A percentile compares a stretch with the other conserved stretches of the same genome.
These are phyloP conservation scores for Aphaenogaster floridana DNA, from an alignment of 1,140 invertebrate species.

Conservation along the genomic window DNA sequence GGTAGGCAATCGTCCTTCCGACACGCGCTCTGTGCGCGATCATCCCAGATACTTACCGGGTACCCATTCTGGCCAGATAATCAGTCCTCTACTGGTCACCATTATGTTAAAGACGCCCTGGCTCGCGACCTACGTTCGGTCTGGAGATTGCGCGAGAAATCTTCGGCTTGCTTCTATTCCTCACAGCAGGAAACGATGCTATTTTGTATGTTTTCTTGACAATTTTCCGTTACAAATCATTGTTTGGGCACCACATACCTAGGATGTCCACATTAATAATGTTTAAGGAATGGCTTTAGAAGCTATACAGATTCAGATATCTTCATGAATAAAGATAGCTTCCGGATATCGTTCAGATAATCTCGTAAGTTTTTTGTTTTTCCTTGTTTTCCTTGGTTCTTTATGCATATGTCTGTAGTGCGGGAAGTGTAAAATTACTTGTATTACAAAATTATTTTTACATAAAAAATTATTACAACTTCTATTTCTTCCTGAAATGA, in stretches of 20 bases:
- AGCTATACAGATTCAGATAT: background rate
- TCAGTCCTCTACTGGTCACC: slow-evolving; percentile 24
- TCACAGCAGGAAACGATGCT: background rate
- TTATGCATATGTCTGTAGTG: background rate
- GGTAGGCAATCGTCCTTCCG: background rate
- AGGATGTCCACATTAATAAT: background rate
- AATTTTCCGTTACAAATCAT: background rate
- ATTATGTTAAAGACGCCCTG: slow-evolving; percentile 18
- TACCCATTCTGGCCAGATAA: slow-evolving; percentile 56
- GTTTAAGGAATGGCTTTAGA: background rate
- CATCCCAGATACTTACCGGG: slow-evolving; percentile 19
- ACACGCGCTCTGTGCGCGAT: background rate
- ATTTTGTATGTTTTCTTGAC: background rate
- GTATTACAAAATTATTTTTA: slow-evolving; percentile 6
- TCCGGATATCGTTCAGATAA: background rate
- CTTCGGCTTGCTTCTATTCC: background rate
- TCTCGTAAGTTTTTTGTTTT: background rate
- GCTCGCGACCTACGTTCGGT: background rate
- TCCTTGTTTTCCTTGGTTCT: background rate
- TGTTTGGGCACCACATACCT: background rate
- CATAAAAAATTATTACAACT: background rate
- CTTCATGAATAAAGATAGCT: background rate
- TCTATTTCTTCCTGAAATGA: background rate
- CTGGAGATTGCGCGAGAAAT: background rate
- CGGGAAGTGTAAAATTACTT: background rate